Conservation (phyloP, 2,797 vertebrate genomes). For the Smutsia temminckii region DNA sequence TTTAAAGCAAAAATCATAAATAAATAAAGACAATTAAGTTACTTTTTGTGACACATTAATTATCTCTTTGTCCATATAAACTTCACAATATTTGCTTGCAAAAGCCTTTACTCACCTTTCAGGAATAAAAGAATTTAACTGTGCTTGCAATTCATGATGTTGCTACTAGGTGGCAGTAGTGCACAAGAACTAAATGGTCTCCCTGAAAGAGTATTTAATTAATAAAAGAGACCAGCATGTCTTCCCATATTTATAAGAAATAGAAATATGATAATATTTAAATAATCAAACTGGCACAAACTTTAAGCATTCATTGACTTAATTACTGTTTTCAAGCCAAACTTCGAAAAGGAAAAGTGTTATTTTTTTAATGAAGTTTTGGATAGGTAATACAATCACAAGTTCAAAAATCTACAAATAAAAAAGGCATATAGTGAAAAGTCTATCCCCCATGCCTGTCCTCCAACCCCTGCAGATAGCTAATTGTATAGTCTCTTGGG, state of each 20-base stretch:
- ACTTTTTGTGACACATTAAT: neutral
- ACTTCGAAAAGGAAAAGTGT: conserved; percentile 21
- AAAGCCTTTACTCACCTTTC: conserved; percentile 33
- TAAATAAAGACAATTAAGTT: neutral
- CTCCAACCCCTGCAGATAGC: neutral
- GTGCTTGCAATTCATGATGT: conserved; percentile 57
- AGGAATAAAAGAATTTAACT: neutral
- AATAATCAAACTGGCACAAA: conserved; percentile 11
- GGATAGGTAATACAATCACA: neutral
- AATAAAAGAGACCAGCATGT: neutral
- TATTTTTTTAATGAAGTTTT: neutral
- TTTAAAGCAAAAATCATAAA: neutral
- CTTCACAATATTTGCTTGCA: conserved; percentile 6
- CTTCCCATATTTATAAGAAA: conserved; percentile 11
- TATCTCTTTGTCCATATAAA: conserved; percentile 17
- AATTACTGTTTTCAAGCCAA: conserved; percentile 20
- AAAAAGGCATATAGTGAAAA: neutral
- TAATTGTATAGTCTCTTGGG: neutral
- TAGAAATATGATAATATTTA: neutral
- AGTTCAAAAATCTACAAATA: neutral
- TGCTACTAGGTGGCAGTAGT: conserved; percentile 48
- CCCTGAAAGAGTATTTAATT: neutral
- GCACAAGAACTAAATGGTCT: neutral
- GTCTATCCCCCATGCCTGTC: neutral
- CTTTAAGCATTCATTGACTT: neutral